Percentiles rank a stretch among this genome's conserved stretches.
phyloP scores from a whole-genome alignment of 1,140 invertebrate genomes.

The Cyclargus thomasi region DNA sequence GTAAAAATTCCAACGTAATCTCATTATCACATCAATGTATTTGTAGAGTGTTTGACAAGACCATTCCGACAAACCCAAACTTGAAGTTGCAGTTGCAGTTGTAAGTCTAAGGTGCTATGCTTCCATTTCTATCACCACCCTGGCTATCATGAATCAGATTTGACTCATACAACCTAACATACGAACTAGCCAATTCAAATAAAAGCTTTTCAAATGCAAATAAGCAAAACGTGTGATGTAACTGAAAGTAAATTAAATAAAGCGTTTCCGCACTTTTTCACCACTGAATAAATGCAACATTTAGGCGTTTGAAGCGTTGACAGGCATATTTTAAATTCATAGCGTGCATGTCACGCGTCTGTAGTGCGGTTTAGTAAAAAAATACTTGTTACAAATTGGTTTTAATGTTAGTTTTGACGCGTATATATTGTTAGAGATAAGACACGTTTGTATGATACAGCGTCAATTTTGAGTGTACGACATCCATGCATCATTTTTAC shows the following conservation, averaged over 20 bases:
- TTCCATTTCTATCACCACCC: too few species aligned
- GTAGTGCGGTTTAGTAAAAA: neutral
- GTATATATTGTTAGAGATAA: slow-evolving; percentile 4
- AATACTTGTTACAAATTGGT: neutral
- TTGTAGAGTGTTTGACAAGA: too few species aligned
- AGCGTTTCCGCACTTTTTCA: neutral
- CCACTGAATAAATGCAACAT: neutral
- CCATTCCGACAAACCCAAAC: too few species aligned
- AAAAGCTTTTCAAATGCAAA: too few species aligned
- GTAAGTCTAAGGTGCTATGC: too few species aligned
- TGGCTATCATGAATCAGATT: too few species aligned
- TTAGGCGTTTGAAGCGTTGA: neutral
- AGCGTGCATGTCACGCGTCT: neutral
- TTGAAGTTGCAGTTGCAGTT: too few species aligned
- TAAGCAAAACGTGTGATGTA: too few species aligned
- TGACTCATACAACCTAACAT: too few species aligned
- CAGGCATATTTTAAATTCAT: slow-evolving; percentile 4
- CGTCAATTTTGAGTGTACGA: neutral
- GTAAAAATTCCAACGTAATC: too few species aligned
- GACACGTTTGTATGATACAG: neutral
- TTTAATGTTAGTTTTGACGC: slow-evolving; percentile 3
- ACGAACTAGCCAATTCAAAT: too few species aligned
- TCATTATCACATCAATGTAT: too few species aligned
- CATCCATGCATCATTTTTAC: neutral
- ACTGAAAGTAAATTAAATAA: neutral